Base-by-base conservation (phyloP, 2,113 vertebrate species). In the Dicentrarchus labrax region DNA sequence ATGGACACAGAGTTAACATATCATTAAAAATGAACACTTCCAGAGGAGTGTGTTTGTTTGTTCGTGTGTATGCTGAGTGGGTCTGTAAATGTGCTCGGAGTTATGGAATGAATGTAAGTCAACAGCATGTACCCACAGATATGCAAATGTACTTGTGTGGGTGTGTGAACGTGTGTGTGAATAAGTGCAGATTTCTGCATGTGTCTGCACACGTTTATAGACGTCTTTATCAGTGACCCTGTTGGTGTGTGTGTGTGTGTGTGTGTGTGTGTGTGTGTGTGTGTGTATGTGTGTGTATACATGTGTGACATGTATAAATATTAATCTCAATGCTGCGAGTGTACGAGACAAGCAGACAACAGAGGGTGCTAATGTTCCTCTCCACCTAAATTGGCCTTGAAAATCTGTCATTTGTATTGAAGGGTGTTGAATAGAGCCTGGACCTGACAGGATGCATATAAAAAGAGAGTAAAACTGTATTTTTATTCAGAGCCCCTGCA, bases 81-180 rank as follows among this genome's bases (percentile, higher is more conserved):
- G 71, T 50, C n/a, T 64, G 72, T 41, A 7, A 17, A 38, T 69
- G 62, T 56, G 68, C n/a, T 51, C n/a, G 7, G 62, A 65, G 6
- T 39, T 56, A 21, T 38, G 22, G 56, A 45, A 56, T 47, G 72
- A 62, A 77, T 53, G 38, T 15, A 30, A 41, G 8, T 11, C 54
- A 54, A 65, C 39, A 54, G 17, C 72, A 50, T 64, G 39, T n/a
- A 51, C 70, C 65, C 45, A 69, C 17, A 54, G 66, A 72, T 56
- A 85, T 78, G 70, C 64, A 30, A 70, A 70, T 72, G 45, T 19
- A 1, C 8, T 38, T 16, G 71, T 51, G 67, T 47, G 21, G 64
- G 74, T 47, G 43, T 64, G 19, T n/a, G 54, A 43, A 15, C 45
- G 5, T 60, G 16, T 70, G 12, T 69, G 6, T 17, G 38, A 12